Evolutionary conservation across 37 sponge, comb jelly and placozoan species (phyloP).

Genomic region (Halichondria panicea): DNA sequence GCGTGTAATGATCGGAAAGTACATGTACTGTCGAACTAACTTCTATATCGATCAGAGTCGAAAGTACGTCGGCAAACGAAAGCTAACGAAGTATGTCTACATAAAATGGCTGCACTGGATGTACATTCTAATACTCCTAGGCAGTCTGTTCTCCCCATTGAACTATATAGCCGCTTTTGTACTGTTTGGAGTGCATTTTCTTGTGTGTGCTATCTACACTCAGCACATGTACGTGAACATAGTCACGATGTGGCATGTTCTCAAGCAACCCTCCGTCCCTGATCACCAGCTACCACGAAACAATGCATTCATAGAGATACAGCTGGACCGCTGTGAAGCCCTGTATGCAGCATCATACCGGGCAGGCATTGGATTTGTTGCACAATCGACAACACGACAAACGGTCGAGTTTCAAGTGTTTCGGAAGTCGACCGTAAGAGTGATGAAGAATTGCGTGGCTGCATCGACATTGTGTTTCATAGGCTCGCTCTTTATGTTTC

Average conservation of each 20-base stretch:
- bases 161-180: background rate
- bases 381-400: background rate
- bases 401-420: background rate
- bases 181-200: background rate
- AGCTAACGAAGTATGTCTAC: background rate
- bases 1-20: too few species aligned
- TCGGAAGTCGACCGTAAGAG: background rate
- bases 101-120: background rate
- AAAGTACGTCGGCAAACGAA: background rate
- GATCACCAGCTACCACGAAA: background rate
- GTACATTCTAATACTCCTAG: background rate
- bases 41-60: background rate
- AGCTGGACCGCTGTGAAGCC: background rate
- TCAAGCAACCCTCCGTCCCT: background rate
- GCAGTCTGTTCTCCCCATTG: background rate
- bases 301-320: background rate
- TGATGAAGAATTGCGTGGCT: background rate
- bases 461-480: background rate
- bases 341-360: background rate
- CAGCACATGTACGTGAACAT: slow-evolving; percentile 2
- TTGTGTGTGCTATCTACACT: background rate
- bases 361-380: background rate
- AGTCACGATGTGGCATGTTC: background rate
- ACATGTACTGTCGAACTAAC: too few species aligned
- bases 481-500: background rate